Conservation (phyloP, 2,888 invertebrate species). For the Pterobdella sp. region DNA sequence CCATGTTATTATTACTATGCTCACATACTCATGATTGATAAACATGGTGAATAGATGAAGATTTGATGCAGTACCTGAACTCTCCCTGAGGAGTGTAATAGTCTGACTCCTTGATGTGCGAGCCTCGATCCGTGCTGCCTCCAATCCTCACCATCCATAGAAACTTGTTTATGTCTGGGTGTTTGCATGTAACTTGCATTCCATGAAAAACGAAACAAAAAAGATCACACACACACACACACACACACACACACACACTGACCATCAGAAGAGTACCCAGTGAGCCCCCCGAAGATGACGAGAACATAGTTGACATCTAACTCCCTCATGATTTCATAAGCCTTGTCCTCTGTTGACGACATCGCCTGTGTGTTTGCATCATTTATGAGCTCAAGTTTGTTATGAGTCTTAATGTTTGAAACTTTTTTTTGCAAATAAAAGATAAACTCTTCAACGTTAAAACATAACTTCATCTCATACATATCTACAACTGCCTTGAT, state of each 20-base stretch:
- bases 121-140: slow-evolving; percentile 86
- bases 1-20: not conserved
- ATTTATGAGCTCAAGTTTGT: not conserved
- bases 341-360: slow-evolving; percentile 91
- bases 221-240: not conserved
- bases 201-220: not conserved
- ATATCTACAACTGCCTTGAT: not conserved
- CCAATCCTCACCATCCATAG: slow-evolving; percentile 98
- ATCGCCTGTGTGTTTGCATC: slow-evolving; percentile 61
- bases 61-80: too few relatives aligned
- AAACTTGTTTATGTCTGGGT: slow-evolving; percentile 89
- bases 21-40: not conserved
- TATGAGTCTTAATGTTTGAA: too few relatives aligned
- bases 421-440: too few relatives aligned
- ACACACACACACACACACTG: slow-evolving; percentile 41
- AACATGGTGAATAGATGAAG: too few relatives aligned
- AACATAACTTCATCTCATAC: not conserved
- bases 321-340: slow-evolving; percentile 94
- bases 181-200: not conserved
- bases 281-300: slow-evolving; percentile 95
- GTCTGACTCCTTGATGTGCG: slow-evolving; percentile 89
- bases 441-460: too few relatives aligned
- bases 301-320: slow-evolving; percentile 94
- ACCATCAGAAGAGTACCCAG: slow-evolving; percentile 96
- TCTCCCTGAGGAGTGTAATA: slow-evolving; percentile 91